Base-by-base conservation (phyloP, 2,888 invertebrate genomes). In the Diarsia mendica region DNA sequence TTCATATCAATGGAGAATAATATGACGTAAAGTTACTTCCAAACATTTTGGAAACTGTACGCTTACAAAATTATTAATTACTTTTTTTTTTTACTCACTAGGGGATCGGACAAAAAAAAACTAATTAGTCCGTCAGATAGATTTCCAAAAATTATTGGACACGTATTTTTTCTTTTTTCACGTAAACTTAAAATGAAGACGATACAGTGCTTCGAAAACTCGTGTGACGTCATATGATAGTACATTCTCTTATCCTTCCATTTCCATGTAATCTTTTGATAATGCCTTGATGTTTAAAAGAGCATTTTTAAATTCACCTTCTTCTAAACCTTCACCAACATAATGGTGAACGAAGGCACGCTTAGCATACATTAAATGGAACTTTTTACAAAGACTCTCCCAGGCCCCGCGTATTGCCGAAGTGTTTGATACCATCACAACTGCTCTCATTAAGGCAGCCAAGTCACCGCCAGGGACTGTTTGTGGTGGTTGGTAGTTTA, bases 291-390 rank as follows among this genome's bases (percentile, higher is more conserved):
- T 92, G 90, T 98, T 97, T 66, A 97, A 96, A 10, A 97, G 92
- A 0, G 98, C 97, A 72, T 97, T 97, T 49, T 91, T 89, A 80
- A 98, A 97, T 89, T 97, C 97, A 3, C 96, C 96, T 93, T 98
- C 98, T 92, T 98, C 98, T 93, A 98, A 95, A 3, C 98, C 98
- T 95, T 98, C 98, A 4, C 97, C 97, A 8, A 98, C 96, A 89
- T 98, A 99, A 97, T 99, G 99, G 94, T 99, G 99, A 20, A 99
- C 97, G 92, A 99, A 99, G 9, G 99, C 98, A 75, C 98, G 97
- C 91, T 98, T 98, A 75, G 97, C 97, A 89, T 97, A 98, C 97
- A 99, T 98, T 69, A 98, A 93, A 79, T 98, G 98, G 92, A 98
- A 99, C 92, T 99, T 99, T 88, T 97, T 97, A 88, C 97, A 97